Conservation (phyloP, 2,113 vertebrate species). For the Spilogale gracilis region DNA sequence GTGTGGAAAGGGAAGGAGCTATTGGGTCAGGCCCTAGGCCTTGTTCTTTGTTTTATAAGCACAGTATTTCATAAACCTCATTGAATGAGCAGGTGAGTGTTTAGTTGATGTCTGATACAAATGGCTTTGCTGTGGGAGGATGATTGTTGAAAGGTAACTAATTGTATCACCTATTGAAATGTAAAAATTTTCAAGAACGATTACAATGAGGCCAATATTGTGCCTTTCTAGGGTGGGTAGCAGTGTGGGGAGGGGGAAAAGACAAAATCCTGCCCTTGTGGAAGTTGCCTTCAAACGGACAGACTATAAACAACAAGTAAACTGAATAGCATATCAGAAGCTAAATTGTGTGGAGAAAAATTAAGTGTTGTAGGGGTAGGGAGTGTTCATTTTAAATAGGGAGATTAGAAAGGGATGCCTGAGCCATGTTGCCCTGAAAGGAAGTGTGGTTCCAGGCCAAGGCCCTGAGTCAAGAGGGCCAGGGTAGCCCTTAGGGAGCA, state of each 20-base stretch:
- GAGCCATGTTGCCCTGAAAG: not conserved
- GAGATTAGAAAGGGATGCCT: not conserved
- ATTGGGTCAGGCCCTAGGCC: not conserved
- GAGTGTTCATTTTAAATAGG: not conserved
- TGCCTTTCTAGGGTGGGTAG: not conserved
- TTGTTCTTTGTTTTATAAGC: not conserved
- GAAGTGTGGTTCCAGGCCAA: not conserved
- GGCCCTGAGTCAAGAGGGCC: not conserved
- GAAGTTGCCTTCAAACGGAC: slow-evolving; percentile 2
- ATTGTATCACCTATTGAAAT: slow-evolving; percentile 26
- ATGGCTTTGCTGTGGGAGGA: slow-evolving; percentile 19
- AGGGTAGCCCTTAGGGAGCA: not conserved
- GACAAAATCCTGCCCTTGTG: not conserved
- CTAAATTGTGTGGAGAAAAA: not conserved
- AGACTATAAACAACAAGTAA: not conserved
- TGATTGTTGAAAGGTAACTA: slow-evolving; percentile 53
- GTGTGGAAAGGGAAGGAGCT: not conserved
- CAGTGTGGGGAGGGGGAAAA: not conserved
- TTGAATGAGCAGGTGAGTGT: not conserved
- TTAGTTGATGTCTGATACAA: slow-evolving; percentile 35
- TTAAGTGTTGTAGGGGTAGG: not conserved
- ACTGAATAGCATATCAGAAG: not conserved
- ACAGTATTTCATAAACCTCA: not conserved
- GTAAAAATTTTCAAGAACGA: not conserved
- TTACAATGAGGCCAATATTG: not conserved